These are phyloP conservation scores for Pemphigus obesinymphae DNA, from an alignment of 1,140 invertebrate species.

Conservation along the genomic window DNA sequence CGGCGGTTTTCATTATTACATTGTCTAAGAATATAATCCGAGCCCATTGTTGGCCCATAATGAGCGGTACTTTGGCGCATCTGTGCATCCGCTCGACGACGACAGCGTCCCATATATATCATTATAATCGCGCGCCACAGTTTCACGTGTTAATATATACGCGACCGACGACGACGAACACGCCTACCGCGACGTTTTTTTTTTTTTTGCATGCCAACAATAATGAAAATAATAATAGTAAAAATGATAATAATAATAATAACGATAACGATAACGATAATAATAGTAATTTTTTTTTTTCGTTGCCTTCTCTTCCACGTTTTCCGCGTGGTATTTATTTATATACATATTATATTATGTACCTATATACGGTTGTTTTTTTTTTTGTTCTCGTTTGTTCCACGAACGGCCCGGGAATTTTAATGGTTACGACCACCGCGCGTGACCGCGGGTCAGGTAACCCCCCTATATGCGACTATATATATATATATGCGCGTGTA, in stretches of 20 bases:
- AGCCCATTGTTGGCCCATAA: slow-evolving; percentile 33
- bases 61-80: slow-evolving; percentile 37
- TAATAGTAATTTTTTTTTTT: not conserved
- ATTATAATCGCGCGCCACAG: slow-evolving; percentile 39
- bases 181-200: not conserved
- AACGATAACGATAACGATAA: not conserved
- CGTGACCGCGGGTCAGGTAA: not conserved
- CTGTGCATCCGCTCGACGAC: slow-evolving; percentile 35
- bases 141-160: not conserved
- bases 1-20: slow-evolving; percentile 21
- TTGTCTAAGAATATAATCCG: slow-evolving; percentile 40
- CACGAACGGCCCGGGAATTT: not conserved
- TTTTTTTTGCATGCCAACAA: slow-evolving; percentile 3
- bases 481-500: not conserved
- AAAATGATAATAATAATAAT: not conserved
- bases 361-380: no score
- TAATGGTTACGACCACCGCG: no score
- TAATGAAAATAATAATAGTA: no score
- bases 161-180: no score
- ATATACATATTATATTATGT: no score
- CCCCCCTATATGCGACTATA: not conserved
- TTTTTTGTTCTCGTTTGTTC: not conserved
- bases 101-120: slow-evolving; percentile 18
- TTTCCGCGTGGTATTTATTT: not conserved
- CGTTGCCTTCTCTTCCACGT: not conserved